These are phyloP conservation scores for Drosophila watanabei DNA, from an alignment of 1,140 invertebrate species.

Conservation along the genomic window DNA sequence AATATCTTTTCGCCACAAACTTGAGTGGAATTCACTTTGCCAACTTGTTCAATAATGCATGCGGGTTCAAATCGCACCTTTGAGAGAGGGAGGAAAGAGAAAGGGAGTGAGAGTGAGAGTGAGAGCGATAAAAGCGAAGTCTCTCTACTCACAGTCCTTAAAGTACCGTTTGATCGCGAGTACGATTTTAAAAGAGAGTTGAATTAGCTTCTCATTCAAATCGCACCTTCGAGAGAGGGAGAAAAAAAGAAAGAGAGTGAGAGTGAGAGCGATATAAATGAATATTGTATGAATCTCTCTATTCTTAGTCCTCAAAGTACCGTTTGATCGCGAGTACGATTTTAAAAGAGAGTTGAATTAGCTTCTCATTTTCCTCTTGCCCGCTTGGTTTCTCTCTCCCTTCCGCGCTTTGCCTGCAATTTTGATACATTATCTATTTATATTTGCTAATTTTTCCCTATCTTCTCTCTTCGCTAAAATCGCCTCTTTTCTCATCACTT, in stretches of 20 bases:
- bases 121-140: no score
- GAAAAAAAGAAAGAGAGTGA: background rate
- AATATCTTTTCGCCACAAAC: conserved; percentile 35
- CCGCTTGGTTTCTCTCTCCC: no score
- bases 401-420: no score
- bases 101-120: background rate
- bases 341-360: background rate
- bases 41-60: conserved; percentile 29
- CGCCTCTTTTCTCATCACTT: background rate
- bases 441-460: background rate
- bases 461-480: background rate
- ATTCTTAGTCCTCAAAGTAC: background rate
- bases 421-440: background rate
- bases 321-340: background rate
- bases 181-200: no score
- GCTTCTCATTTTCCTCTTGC: background rate
- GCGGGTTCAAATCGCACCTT: background rate
- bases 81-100: background rate
- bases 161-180: no score
- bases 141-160: no score
- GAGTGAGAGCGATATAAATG: background rate
- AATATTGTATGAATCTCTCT: background rate
- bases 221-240: background rate
- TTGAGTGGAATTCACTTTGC: conserved; percentile 19
- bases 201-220: no score